A percentile compares a stretch with the other conserved stretches of the same genome.
Conservation (phyloP, 2,888 invertebrate species). For the Epsilonema sp. region DNA sequence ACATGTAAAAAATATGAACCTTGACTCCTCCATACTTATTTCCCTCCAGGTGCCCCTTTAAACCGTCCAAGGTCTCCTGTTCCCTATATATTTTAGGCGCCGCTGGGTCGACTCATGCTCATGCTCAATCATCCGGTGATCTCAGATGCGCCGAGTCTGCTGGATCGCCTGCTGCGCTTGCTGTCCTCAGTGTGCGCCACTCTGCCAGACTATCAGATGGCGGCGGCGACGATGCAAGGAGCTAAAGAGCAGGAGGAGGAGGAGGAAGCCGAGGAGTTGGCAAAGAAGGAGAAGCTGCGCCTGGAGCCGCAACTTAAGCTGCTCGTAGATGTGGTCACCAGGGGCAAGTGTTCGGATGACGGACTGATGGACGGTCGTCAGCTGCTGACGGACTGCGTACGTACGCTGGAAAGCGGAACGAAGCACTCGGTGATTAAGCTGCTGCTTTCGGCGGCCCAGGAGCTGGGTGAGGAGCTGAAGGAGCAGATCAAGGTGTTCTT, state of each 20-base stretch:
- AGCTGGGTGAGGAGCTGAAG: conserved; percentile 52
- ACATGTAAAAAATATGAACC: too few relatives aligned
- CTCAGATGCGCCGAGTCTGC: conserved; percentile 41
- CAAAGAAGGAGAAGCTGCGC: conserved; percentile 34
- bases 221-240: conserved; percentile 1
- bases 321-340: conserved; percentile 51
- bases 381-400: conserved; percentile 50
- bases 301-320: conserved; percentile 43
- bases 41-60: too few relatives aligned
- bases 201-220: conserved; percentile 14
- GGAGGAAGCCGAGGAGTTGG: conserved; percentile 22
- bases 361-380: conserved; percentile 62
- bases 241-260: conserved; percentile 6
- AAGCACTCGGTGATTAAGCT: conserved; percentile 43
- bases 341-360: conserved; percentile 62
- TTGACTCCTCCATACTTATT: too few relatives aligned
- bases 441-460: conserved; percentile 49
- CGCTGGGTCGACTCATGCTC: conserved; percentile 52
- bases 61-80: too few relatives aligned
- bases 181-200: conserved; percentile 43
- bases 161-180: conserved; percentile 51
- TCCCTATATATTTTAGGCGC: too few relatives aligned
- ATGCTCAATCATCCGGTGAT: conserved; percentile 56
- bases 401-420: conserved; percentile 46
- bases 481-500: conserved; percentile 48